Percentiles rank a stretch among this genome's conserved stretches.
Evolutionary conservation across 2,113 vertebrate species (phyloP).

Genomic region (Ranitomeya imitator): DNA sequence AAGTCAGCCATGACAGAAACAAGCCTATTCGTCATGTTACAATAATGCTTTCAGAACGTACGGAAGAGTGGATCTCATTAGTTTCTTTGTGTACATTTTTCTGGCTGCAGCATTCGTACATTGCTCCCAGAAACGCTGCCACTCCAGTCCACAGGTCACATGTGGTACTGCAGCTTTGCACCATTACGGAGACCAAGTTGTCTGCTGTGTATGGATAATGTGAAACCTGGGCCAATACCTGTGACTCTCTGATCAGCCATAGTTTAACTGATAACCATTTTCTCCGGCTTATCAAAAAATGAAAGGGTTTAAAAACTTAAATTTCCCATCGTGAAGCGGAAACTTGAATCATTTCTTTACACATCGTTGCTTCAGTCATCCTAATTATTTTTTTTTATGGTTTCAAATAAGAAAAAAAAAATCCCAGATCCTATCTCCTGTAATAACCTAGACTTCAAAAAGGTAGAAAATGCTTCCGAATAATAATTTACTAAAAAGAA

Average conservation of each 20-base stretch:
- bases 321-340: slow-evolving; percentile 12
- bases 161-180: no score
- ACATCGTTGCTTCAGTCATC: slow-evolving; percentile 2
- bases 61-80: no score
- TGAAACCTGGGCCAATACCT: neutral
- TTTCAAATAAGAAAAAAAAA: slow-evolving; percentile 29
- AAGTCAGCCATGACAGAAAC: no score
- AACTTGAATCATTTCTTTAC: slow-evolving; percentile 1
- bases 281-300: neutral
- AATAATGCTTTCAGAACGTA: no score
- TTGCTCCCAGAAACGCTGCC: no score
- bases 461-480: slow-evolving; percentile 16
- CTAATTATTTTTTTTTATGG: slow-evolving; percentile 49
- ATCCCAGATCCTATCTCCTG: slow-evolving; percentile 34
- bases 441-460: slow-evolving; percentile 50
- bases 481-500: slow-evolving; percentile 41
- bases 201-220: neutral
- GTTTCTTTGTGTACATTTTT: no score
- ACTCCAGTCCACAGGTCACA: no score
- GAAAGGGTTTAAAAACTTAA: neutral
- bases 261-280: neutral
- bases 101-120: no score
- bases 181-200: no score
- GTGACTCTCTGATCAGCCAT: neutral
- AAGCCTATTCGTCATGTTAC: no score